Base-by-base conservation (phyloP, 2,113 vertebrate species). In the Xenus cinereus region DNA sequence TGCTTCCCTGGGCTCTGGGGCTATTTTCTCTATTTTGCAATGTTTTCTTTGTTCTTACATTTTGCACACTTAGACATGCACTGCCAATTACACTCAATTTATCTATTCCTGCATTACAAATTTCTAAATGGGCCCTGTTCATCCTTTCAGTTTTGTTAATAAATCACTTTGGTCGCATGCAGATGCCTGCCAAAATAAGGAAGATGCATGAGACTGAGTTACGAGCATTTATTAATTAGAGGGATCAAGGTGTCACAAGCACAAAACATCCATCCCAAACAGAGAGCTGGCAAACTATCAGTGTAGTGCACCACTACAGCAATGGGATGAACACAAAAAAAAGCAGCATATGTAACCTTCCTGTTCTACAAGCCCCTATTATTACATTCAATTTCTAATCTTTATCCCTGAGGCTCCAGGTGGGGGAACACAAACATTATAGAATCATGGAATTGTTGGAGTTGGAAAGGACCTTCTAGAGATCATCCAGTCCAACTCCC, bases 311-410 rank as follows among this genome's bases (percentile, higher is more conserved):
- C 45, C 45, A 10, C 30, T 30, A 10, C 2, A 89, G 37, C 48
- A 59, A 22, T 12, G 24, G 6, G 1, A 72, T 4, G 62, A 14
- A 30, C 9, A 60, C 43, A 24, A 66, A n/a, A 78, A n/a, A 28
- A 35, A 68, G 7, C 17, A 60, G 19, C 3, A 4, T 14, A 16
- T 0, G 0, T 7, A 78, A 37, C 13, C 51, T 3, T 48, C 10
- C 32, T 35, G 10, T 30, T 88, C 54, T 41, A 6, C 6, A 3
- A 89, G 43, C 14, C 7, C 12, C 18, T 8, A 2, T 15, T 28
- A 59, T 1, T 64, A 33, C 6, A 76, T n/a, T 59, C 12, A 26
- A 4, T 37, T 37, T n/a, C 43, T 32, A 57, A 3, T 59, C 43
- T 66, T 60, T 51, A 22, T 13, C 50, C 74, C 35, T 43, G 24